Conservation (phyloP, 2,113 vertebrate genomes). For the Condylura cristata region DNA sequence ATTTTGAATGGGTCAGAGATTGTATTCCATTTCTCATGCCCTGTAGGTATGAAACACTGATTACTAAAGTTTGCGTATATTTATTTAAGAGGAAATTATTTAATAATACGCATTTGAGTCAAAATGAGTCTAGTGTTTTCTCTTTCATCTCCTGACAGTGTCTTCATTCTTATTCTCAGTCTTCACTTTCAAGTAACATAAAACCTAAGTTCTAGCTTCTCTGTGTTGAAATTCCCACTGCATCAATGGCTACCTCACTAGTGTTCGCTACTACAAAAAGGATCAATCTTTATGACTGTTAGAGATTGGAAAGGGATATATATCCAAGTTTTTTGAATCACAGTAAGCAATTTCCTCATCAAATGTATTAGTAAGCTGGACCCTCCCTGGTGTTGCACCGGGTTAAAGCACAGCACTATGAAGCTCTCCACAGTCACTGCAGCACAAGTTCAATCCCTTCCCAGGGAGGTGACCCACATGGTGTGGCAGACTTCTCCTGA, state of each 20-base stretch:
- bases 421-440: no score
- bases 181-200: not conserved
- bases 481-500: no score
- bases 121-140: not conserved
- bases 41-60: not conserved
- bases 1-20: not conserved
- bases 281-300: slow-evolving; percentile 18
- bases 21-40: not conserved
- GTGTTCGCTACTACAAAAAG: not conserved
- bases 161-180: not conserved
- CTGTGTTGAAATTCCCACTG: not conserved
- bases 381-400: no score
- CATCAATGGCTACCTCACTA: not conserved
- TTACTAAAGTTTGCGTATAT: not conserved
- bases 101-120: not conserved
- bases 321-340: slow-evolving; percentile 25
- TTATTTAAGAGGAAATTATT: slow-evolving; percentile 29
- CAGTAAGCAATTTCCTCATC: slow-evolving; percentile 65
- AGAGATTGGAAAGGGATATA: slow-evolving; percentile 47
- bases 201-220: slow-evolving; percentile 16
- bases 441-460: no score
- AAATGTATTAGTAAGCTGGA: slow-evolving; percentile 61
- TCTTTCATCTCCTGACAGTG: not conserved
- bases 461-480: no score
- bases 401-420: no score